Evolutionary conservation across 1,140 invertebrate genomes (phyloP), one percentile per base, ranked within the genome.

Genomic region (Plectrocnemia conspersa): DNA sequence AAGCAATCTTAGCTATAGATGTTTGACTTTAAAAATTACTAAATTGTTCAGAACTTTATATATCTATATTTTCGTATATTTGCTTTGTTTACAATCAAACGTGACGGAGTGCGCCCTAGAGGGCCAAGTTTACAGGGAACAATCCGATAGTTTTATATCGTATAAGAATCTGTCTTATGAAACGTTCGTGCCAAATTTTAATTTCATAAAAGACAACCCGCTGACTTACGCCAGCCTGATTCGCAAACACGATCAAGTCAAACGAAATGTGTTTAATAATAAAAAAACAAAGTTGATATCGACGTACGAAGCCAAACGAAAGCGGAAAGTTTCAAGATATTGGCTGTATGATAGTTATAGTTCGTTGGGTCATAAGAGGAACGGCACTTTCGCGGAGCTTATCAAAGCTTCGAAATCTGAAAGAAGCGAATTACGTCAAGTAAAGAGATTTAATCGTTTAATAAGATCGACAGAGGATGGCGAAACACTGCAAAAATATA

Each of bases 1-100:
- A 16, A 38, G 13, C 35, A 38, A 38, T 38, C 35, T 7, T 38
- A 38, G 35, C 18, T 10, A 9, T 38, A 38, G n/a, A 29, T 29
- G n/a, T 29, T 7, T 29, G 6, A 7, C n/a, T 7, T 29, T n/a
- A 29, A 7, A 29, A n/a, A 7, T 29, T n/a, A 13, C 13, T 13
- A 13, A 5, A 13, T 7, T 16, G 15, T 38, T 6, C 35, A 38
- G 15, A 38, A 6, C 11, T 38, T 38, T 6, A 38, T n/a, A n/a
- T n/a, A n/a, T n/a, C n/a, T n/a, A n/a, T n/a, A n/a, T n/a, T n/a
- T n/a, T n/a, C n/a, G n/a, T n/a, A n/a, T n/a, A n/a, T n/a, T n/a
- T n/a, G n/a, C n/a, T n/a, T n/a, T n/a, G n/a, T n/a, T n/a, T n/a
- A n/a, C n/a, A n/a, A 7, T 7, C 10, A 13, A 38, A 38, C 15